Evolutionary conservation across 2,113 vertebrate genomes (phyloP).

Genomic region (Setophaga kirtlandii): DNA sequence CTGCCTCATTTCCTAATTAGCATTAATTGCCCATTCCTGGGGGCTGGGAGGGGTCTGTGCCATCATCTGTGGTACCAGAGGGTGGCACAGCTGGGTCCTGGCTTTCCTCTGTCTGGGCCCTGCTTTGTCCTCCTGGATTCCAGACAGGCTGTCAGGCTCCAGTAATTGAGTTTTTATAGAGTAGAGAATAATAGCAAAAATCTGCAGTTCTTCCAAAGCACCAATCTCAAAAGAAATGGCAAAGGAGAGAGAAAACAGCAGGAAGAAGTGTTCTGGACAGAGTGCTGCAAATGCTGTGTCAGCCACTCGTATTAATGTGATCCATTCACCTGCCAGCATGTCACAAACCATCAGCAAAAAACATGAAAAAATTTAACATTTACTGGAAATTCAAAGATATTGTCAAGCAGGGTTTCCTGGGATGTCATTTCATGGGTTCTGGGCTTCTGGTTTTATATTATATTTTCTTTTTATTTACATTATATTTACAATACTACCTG

Average conservation of each 20-base stretch:
- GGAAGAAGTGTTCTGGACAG: not conserved
- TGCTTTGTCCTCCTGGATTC: not conserved
- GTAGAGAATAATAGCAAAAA: not conserved
- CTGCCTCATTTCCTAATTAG: not conserved
- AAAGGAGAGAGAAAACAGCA: not conserved
- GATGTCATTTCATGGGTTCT: fast-evolving
- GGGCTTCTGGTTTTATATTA: not conserved
- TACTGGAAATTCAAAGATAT: not conserved
- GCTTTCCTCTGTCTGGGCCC: not conserved
- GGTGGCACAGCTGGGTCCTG: fast-evolving
- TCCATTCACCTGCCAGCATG: not conserved
- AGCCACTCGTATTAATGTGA: not conserved
- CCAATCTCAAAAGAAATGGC: not conserved
- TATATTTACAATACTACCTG: too few species aligned
- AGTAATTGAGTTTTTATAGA: not conserved
- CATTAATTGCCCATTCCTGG: fast-evolving
- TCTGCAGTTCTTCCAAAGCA: not conserved
- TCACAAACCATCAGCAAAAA: not conserved
- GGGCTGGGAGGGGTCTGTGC: too few species aligned
- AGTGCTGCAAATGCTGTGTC: not conserved
- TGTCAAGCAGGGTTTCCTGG: not conserved
- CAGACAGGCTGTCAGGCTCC: not conserved
- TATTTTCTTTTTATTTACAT: not conserved
- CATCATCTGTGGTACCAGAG: not conserved
- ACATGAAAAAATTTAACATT: fast-evolving